A percentile compares a stretch with the other conserved stretches of the same genome.
Evolutionary conservation across 2,113 vertebrate species (phyloP).

Genomic region (Acinonyx jubatus): DNA sequence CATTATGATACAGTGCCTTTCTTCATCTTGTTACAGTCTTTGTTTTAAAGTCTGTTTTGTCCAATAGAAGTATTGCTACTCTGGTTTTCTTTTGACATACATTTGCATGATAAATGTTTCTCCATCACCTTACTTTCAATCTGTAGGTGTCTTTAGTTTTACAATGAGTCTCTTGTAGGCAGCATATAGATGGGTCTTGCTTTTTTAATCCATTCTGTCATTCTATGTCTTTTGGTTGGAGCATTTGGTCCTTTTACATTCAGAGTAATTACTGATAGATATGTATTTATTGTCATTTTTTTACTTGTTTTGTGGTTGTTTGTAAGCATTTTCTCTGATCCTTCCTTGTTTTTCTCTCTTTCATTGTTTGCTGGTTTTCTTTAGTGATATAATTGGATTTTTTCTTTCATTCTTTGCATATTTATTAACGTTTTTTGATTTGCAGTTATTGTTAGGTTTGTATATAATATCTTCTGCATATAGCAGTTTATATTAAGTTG

Average conservation of each 20-base stretch:
- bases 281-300: background rate
- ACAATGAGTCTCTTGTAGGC: background rate
- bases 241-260: background rate
- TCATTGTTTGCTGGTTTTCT: background rate
- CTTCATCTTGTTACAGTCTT: background rate
- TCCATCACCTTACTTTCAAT: background rate
- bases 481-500: background rate
- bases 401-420: background rate
- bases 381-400: background rate
- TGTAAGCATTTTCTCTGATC: background rate
- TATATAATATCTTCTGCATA: background rate
- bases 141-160: background rate
- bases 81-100: background rate
- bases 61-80: background rate
- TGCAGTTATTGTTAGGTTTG: background rate
- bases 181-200: background rate
- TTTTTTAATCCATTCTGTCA: background rate
- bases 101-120: background rate
- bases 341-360: background rate
- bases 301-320: background rate
- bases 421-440: background rate
- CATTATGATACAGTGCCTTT: background rate
- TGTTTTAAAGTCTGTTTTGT: background rate
- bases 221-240: background rate
- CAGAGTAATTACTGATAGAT: background rate